Conservation (phyloP, 2,888 invertebrate species). For the Sarcophaga carnaria region DNA sequence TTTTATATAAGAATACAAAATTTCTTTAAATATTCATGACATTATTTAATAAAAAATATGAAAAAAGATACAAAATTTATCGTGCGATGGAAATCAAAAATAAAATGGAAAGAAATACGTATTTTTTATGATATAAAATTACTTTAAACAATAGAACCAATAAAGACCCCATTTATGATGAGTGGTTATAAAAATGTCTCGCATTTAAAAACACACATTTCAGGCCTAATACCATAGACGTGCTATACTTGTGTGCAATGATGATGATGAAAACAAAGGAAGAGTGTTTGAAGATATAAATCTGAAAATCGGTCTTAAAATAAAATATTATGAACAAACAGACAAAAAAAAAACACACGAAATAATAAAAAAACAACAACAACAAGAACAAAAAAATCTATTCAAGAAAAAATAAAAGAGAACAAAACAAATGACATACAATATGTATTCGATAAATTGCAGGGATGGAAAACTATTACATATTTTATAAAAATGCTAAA, state of each 20-base stretch:
- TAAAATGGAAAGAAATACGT: constrained; percentile 11
- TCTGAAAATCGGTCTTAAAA: constrained; percentile 57
- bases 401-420: too few relatives aligned
- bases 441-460: not conserved
- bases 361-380: too few relatives aligned
- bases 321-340: constrained; percentile 31
- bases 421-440: too few relatives aligned
- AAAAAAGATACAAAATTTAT: constrained; percentile 30
- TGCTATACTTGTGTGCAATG: too few relatives aligned
- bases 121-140: constrained; percentile 56
- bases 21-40: constrained; percentile 29
- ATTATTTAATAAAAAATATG: constrained; percentile 20
- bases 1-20: not conserved
- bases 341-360: too few relatives aligned
- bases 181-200: constrained; percentile 59
- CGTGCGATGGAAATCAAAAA: not conserved
- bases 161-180: constrained; percentile 59
- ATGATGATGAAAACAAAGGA: too few relatives aligned
- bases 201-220: not conserved
- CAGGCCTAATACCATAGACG: not conserved
- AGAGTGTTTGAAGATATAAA: constrained; percentile 42
- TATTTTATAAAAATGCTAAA: constrained; percentile 19
- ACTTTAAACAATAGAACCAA: constrained; percentile 61
- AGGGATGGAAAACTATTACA: not conserved
- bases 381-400: too few relatives aligned